These are phyloP conservation scores for Virgularia gustaviana DNA, from an alignment of 92 coral and sea anemone genomes.

Conservation along the genomic window DNA sequence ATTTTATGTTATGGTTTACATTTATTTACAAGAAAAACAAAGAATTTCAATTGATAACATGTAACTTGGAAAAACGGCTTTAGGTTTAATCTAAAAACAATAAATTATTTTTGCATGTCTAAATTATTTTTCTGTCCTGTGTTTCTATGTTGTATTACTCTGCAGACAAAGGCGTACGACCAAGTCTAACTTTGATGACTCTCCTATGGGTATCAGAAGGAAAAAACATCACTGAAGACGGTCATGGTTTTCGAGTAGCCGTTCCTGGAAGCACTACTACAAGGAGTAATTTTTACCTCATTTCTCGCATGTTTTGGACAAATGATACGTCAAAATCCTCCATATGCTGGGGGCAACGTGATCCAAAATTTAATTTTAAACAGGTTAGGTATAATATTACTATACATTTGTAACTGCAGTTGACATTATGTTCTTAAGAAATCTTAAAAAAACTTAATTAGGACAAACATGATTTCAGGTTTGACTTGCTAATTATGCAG, in stretches of 20 bases:
- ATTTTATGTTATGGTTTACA: too few species aligned
- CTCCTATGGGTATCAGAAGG: constrained; percentile 97
- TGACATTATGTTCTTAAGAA: background rate
- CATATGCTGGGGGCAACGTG: constrained; percentile 70
- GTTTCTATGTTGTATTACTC: background rate
- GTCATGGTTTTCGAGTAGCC: constrained; percentile 38
- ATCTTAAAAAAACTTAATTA: too few species aligned
- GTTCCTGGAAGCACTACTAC: constrained; percentile 50
- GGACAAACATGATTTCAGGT: too few species aligned
- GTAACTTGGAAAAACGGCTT: too few species aligned
- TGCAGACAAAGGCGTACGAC: too few species aligned
- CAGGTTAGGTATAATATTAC: constrained; percentile 82
- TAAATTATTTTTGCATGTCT: background rate
- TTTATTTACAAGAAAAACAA: too few species aligned
- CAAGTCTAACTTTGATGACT: constrained; percentile 58
- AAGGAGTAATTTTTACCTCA: constrained; percentile 69
- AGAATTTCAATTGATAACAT: too few species aligned
- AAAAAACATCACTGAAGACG: constrained; percentile 46
- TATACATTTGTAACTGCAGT: background rate
- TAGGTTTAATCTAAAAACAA: too few species aligned
- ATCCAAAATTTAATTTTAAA: constrained; percentile 78
- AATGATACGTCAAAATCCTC: constrained; percentile 80
- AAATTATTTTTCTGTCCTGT: background rate
- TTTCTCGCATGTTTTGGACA: constrained; percentile 96
- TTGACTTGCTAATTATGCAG: too few species aligned